These are phyloP conservation scores for Drosophila navojoa DNA, from an alignment of 1,140 invertebrate genomes.

Conservation along the genomic window DNA sequence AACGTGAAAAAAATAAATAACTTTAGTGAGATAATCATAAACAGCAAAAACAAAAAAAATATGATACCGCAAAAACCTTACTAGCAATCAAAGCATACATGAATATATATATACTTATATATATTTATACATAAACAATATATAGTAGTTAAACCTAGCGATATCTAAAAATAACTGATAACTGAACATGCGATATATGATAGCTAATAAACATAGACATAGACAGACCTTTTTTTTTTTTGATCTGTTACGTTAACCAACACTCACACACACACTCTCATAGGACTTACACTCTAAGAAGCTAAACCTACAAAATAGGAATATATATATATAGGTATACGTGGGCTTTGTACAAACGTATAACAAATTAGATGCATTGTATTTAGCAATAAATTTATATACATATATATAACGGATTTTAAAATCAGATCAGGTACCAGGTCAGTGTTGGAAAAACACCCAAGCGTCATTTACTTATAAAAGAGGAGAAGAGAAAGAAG, in stretches of 20 bases:
- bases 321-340: slow-evolving; percentile 13
- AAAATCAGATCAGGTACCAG: slow-evolving; percentile 45
- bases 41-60: slow-evolving; percentile 14
- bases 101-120: slow-evolving; percentile 44
- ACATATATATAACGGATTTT: slow-evolving; percentile 39
- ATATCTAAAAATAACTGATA: slow-evolving; percentile 46
- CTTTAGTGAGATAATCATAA: slow-evolving; percentile 32
- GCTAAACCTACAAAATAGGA: slow-evolving; percentile 28
- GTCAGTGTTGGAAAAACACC: slow-evolving; percentile 13
- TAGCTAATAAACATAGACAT: slow-evolving; percentile 50
- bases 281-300: slow-evolving; percentile 54
- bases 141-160: slow-evolving; percentile 57
- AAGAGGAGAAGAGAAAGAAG: too few species aligned
- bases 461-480: slow-evolving; percentile 13
- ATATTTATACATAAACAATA: slow-evolving; percentile 43
- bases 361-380: slow-evolving; percentile 36
- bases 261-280: slow-evolving; percentile 61
- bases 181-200: slow-evolving; percentile 57
- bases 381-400: slow-evolving; percentile 30
- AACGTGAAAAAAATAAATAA: slow-evolving; percentile 8
- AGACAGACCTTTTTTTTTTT: slow-evolving; percentile 39
- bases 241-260: slow-evolving; percentile 15
- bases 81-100: slow-evolving; percentile 74
- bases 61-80: slow-evolving; percentile 76
- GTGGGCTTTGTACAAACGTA: slow-evolving; percentile 37